phyloP scores from a whole-genome alignment of 2,113 vertebrate genomes.

The Xyrauchen texanus region DNA sequence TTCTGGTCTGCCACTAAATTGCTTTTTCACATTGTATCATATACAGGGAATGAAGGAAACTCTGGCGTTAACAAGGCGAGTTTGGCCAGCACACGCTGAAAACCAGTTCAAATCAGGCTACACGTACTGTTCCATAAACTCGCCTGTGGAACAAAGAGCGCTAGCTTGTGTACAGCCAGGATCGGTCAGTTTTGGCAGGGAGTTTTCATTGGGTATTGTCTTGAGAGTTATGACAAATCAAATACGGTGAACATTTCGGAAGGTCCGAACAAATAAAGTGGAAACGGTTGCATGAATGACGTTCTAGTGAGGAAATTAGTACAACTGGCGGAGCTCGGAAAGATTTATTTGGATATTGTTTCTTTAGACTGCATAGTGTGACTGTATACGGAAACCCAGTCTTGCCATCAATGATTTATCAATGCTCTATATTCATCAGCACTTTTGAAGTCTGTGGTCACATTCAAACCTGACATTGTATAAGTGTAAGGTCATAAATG shows the following conservation, averaged over 20 bases:
- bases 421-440: conserved; percentile 10
- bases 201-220: no score
- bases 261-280: neutral
- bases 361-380: neutral
- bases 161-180: conserved; percentile 9
- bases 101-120: neutral
- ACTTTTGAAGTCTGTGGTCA: conserved; percentile 33
- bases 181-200: no score
- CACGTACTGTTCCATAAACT: neutral
- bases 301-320: neutral
- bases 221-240: conserved; percentile 4
- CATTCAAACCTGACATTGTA: no score
- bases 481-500: no score
- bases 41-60: neutral
- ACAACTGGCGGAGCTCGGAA: neutral
- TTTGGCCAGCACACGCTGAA: conserved; percentile 30
- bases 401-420: conserved; percentile 14
- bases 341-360: neutral
- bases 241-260: neutral
- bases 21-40: conserved; percentile 37
- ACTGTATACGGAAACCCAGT: neutral
- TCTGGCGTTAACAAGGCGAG: conserved; percentile 12
- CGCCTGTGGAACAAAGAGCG: conserved; percentile 4
- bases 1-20: conserved; percentile 35
- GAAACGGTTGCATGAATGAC: neutral